A percentile compares a stretch with the other conserved stretches of the same genome.
Conservation (phyloP, 2,888 invertebrate genomes). For the Drosophila melanosoma region DNA sequence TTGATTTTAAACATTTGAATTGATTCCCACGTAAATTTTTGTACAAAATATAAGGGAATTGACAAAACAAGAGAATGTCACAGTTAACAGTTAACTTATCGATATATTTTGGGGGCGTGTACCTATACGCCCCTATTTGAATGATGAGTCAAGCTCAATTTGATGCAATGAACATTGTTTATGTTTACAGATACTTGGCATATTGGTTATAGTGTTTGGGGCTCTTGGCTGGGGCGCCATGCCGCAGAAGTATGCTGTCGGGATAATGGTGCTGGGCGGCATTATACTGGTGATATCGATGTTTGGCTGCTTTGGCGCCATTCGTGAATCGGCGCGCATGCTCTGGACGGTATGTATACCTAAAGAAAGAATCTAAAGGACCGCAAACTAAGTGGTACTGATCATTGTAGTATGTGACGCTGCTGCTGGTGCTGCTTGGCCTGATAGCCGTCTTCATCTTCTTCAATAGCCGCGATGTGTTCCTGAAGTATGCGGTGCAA, state of each 20-base stretch:
- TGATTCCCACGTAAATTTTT: background rate
- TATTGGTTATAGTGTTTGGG: conserved; percentile 74
- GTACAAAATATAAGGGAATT: background rate
- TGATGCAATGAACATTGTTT: background rate
- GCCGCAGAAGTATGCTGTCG: conserved; percentile 77
- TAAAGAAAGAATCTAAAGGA: background rate
- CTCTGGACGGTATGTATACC: conserved; percentile 74
- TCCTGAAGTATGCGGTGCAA: conserved; percentile 73
- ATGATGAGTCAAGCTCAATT: background rate
- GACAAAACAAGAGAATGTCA: too few species aligned
- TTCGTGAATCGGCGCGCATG: conserved; percentile 79
- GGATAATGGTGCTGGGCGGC: conserved; percentile 73
- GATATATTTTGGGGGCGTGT: conserved; percentile 3
- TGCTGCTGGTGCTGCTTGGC: conserved; percentile 68
- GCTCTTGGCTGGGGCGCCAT: conserved; percentile 80
- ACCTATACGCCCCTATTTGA: conserved; percentile 12
- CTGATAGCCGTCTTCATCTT: conserved; percentile 68
- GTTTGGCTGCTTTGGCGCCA: conserved; percentile 79
- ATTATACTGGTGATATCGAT: conserved; percentile 75
- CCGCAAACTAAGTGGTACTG: conserved; percentile 8
- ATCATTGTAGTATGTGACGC: conserved; percentile 63
- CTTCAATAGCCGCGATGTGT: conserved; percentile 67
- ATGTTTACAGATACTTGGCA: conserved; percentile 75
- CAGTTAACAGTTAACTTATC: background rate
- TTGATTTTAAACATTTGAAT: background rate